Conservation (phyloP, 1,140 invertebrate species). For the Augochlora pura region DNA sequence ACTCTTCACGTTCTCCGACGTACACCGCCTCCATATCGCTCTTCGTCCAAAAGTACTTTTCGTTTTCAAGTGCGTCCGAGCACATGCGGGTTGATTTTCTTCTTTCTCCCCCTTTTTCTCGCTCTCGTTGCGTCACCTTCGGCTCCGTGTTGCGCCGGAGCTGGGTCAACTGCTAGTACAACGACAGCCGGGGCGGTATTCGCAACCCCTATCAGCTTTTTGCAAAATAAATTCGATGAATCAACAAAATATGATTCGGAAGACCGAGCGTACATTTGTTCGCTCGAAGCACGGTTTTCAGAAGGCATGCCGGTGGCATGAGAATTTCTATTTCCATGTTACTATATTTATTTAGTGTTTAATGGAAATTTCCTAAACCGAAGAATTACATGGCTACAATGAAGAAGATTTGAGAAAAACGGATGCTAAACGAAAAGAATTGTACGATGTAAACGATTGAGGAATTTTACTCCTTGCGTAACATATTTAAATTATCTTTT, state of each 20-base stretch:
- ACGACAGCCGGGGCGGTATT: neutral
- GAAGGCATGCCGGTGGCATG: too few relatives aligned
- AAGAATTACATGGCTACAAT: too few relatives aligned
- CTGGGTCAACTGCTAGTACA: conserved; percentile 20
- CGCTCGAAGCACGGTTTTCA: too few relatives aligned
- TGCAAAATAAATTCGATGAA: neutral
- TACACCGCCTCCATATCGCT: conserved; percentile 46
- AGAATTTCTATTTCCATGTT: too few relatives aligned
- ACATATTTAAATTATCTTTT: too few relatives aligned
- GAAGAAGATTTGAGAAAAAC: too few relatives aligned
- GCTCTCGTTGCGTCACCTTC: conserved; percentile 40
- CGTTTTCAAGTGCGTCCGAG: conserved; percentile 65
- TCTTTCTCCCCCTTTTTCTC: conserved; percentile 39
- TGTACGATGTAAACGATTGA: too few relatives aligned
- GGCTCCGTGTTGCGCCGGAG: neutral
- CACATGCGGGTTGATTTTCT: conserved; percentile 69
- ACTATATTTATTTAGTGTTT: too few relatives aligned
- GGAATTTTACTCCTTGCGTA: too few relatives aligned
- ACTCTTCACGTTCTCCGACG: conserved; percentile 47
- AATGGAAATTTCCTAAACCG: too few relatives aligned
- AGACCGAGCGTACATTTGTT: too few relatives aligned
- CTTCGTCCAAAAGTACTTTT: conserved; percentile 72
- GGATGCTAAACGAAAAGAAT: too few relatives aligned
- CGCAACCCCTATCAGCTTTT: neutral
- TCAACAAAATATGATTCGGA: neutral